Base-by-base conservation (phyloP, 2,113 vertebrate genomes). In the Spea multiplicata region DNA sequence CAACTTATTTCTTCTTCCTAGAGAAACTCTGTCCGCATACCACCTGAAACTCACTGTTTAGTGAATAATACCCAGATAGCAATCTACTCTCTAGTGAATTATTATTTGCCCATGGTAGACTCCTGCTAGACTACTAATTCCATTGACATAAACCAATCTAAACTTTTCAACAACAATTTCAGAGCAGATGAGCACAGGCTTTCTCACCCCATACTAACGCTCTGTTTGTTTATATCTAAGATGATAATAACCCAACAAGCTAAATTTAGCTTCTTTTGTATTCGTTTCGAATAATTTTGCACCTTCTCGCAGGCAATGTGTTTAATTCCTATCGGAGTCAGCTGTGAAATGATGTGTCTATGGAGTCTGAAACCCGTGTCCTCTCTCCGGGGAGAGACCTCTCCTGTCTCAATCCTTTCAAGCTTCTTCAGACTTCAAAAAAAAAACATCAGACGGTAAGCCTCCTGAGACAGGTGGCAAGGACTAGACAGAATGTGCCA, bases 251-350 rank as follows among this genome's bases (percentile, higher is more conserved):
- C 62, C 10, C 44, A 48, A n/a, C 14, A 69, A 4, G 57, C n/a
- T 12, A 68, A 67, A 67, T 45, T 5, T 49, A 71, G 47, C 6
- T 48, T 44, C 44, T 53, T 8, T 52, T 64, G 9, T 8, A 46
- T 44, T 6, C 7, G 4, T 12, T 61, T 17, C 30, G 59, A 64
- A 78, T 78, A 6, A n/a, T 71, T 67, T 65, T 44, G 17, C 49
- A 57, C 69, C n/a, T 52, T 45, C 62, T 79, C 47, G n/a, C 52
- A 55, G 62, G 71, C 57, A 80, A 68, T 68, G 71, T 74, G 71
- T 61, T 30, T 80, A 67, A 80, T 74, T 80, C 53, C 45, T 80
- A 47, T 71, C 74, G 71, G 78, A 74, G 71, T 68, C 78, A 74
- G 61, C 53, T 74, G 71, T 77, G 55, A 77, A 77, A 70, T 80